Evolutionary conservation across 2,113 vertebrate species (phyloP).

Genomic region (Hippocampus zosterae): DNA sequence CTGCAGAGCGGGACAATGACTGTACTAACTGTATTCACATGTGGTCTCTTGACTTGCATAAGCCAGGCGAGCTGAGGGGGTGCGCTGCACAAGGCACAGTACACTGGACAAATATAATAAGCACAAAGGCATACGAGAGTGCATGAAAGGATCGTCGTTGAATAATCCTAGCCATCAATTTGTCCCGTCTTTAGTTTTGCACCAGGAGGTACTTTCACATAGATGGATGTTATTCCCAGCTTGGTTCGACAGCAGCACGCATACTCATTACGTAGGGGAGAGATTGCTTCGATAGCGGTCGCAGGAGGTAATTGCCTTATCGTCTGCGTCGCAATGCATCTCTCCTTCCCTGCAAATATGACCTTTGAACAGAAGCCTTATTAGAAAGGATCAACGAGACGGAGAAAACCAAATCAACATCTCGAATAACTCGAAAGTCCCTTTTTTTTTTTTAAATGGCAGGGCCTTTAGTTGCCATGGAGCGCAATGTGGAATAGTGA

Average conservation of each 20-base stretch:
- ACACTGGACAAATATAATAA: constrained; percentile 77
- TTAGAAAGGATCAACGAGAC: constrained; percentile 55
- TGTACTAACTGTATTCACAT: constrained; percentile 68
- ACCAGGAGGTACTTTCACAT: constrained; percentile 31
- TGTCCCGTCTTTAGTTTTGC: constrained; percentile 42
- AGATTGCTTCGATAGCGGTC: constrained; percentile 43
- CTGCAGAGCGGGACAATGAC: constrained; percentile 65
- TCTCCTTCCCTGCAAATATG: constrained; percentile 51
- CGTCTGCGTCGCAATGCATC: constrained; percentile 44
- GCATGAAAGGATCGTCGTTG: constrained; percentile 62
- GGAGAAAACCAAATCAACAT: constrained; percentile 53
- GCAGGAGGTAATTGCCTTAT: constrained; percentile 53
- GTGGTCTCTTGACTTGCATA: constrained; percentile 62
- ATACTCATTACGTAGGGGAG: constrained; percentile 44
- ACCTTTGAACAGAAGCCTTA: constrained; percentile 63
- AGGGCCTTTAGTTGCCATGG: constrained; percentile 31
- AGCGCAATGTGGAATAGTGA: not conserved
- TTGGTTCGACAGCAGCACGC: constrained; percentile 46
- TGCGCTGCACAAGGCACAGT: constrained; percentile 64
- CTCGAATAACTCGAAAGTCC: constrained; percentile 49
- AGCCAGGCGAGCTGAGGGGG: constrained; percentile 55
- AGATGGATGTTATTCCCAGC: constrained; percentile 41
- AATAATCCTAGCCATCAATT: constrained; percentile 54
- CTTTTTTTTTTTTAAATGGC: constrained; percentile 50
- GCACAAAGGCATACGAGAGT: constrained; percentile 56